A percentile compares a stretch with the other conserved stretches of the same genome.
Conservation (phyloP, 1,140 invertebrate species). For the Caerostris darwini region DNA sequence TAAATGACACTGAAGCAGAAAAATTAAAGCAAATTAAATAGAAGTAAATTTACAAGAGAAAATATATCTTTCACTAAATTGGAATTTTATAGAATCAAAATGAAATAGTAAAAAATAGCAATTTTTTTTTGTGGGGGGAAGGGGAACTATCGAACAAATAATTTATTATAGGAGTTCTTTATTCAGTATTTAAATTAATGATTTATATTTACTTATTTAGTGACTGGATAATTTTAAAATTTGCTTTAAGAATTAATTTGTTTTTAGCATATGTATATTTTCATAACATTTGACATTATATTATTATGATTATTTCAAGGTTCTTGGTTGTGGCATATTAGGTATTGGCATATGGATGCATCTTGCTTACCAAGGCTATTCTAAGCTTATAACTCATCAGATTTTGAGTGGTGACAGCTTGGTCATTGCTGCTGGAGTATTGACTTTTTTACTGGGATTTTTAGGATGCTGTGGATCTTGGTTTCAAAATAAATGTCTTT, state of each 20-base stretch:
- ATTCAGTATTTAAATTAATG: too few species aligned
- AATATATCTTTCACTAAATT: too few species aligned
- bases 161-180: too few species aligned
- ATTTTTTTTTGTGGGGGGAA: too few species aligned
- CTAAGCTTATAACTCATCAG: slow-evolving; percentile 87
- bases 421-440: slow-evolving; percentile 86
- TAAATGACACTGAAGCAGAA: too few species aligned
- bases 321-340: slow-evolving; percentile 88
- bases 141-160: too few species aligned
- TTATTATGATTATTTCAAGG: slow-evolving; percentile 83
- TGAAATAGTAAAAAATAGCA: too few species aligned
- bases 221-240: too few species aligned
- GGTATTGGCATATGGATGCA: slow-evolving; percentile 89
- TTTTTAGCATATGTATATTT: neutral
- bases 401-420: slow-evolving; percentile 87
- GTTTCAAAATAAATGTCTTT: slow-evolving; percentile 89
- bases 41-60: too few species aligned
- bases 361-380: slow-evolving; percentile 87
- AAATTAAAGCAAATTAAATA: too few species aligned
- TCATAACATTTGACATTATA: neutral
- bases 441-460: slow-evolving; percentile 89
- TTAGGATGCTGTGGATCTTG: slow-evolving; percentile 91
- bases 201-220: too few species aligned
- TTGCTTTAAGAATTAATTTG: neutral
- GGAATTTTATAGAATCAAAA: too few species aligned